These are phyloP conservation scores for Nymphalis urticae DNA, from an alignment of 2,888 invertebrate genomes.

Conservation along the genomic window DNA sequence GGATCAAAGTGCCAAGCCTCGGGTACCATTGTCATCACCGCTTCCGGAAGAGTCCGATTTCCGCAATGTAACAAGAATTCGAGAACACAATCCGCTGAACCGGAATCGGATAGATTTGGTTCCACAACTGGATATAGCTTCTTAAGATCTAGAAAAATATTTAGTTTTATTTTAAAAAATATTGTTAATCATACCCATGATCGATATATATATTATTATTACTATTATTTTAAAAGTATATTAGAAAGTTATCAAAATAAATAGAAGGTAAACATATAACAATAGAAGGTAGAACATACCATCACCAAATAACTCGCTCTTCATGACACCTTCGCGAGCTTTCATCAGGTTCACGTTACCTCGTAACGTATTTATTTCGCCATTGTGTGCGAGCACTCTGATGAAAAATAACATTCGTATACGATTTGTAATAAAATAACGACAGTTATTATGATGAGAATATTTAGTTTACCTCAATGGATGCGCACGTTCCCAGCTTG, in stretches of 20 bases:
- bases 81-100: slow-evolving; percentile 97
- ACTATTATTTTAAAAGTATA: too few species aligned
- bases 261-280: too few species aligned
- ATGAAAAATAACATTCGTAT: slow-evolving; percentile 36
- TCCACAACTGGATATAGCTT: slow-evolving; percentile 98
- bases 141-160: slow-evolving; percentile 82
- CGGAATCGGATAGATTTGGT: slow-evolving; percentile 98
- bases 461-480: slow-evolving; percentile 88
- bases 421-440: slow-evolving; percentile 2
- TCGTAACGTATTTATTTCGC: slow-evolving; percentile 99
- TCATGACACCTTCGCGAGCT: slow-evolving; percentile 98
- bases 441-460: neutral
- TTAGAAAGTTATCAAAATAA: neutral
- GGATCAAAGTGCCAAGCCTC: slow-evolving; percentile 99
- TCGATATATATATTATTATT: too few species aligned
- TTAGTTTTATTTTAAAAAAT: neutral
- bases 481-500: slow-evolving; percentile 99
- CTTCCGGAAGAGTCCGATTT: slow-evolving; percentile 94
- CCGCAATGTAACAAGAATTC: slow-evolving; percentile 98
- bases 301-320: slow-evolving; percentile 90
- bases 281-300: too few species aligned
- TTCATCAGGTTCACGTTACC: slow-evolving; percentile 99
- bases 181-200: too few species aligned
- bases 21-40: slow-evolving; percentile 99
- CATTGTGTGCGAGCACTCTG: slow-evolving; percentile 97